A percentile compares a stretch with the other conserved stretches of the same genome.
phyloP scores from a whole-genome alignment of 2,888 invertebrate species.

The Nesidiocoris tenuis region DNA sequence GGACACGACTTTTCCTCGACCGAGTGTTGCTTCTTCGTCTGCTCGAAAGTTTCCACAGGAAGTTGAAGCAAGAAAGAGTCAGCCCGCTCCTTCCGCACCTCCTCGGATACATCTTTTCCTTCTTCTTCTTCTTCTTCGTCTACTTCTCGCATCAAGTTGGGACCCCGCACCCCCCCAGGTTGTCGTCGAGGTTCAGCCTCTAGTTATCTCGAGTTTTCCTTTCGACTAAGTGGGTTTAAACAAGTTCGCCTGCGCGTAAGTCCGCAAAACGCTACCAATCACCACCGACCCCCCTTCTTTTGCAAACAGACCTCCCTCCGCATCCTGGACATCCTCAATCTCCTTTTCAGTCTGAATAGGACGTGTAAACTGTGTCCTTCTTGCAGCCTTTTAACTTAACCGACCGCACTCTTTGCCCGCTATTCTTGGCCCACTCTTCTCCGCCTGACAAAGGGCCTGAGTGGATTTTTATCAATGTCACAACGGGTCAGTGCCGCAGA shows the following conservation, averaged over 20 bases:
- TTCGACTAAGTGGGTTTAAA: constrained; percentile 38
- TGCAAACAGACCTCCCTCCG: not conserved
- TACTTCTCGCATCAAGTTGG: too few species aligned
- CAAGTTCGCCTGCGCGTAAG: constrained; percentile 38
- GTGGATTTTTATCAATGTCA: constrained; percentile 27
- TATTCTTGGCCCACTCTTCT: not conserved
- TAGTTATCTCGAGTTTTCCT: constrained; percentile 39
- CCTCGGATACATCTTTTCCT: not conserved
- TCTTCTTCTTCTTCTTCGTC: not conserved
- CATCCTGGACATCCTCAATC: not conserved
- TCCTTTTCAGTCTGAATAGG: not conserved
- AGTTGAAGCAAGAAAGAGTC: constrained; percentile 24
- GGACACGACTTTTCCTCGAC: constrained; percentile 17
- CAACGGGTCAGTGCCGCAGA: constrained; percentile 1
- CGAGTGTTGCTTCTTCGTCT: constrained; percentile 5
- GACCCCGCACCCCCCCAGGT: not conserved
- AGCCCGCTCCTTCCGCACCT: not conserved
- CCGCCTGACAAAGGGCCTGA: not conserved
- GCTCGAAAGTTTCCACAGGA: constrained; percentile 23
- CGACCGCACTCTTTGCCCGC: not conserved
- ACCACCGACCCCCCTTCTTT: not conserved
- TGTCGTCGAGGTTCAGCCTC: not conserved
- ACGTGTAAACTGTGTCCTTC: not conserved
- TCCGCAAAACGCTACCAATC: constrained; percentile 32
- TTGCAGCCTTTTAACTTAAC: not conserved